These are phyloP conservation scores for Amblyteles armatorius DNA, from an alignment of 2,888 invertebrate genomes.

Conservation along the genomic window DNA sequence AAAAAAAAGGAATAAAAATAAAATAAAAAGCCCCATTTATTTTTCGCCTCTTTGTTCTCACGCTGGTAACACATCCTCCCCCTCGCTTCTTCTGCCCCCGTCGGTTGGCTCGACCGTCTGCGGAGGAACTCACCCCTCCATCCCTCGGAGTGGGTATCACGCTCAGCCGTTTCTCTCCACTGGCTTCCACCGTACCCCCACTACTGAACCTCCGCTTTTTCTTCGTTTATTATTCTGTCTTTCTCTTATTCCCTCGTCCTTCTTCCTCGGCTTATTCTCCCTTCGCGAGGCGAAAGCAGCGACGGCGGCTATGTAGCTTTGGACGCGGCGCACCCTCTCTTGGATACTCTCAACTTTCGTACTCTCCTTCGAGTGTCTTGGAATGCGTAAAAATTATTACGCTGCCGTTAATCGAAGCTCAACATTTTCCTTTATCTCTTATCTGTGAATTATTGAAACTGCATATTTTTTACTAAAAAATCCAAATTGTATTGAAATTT, in stretches of 20 bases:
- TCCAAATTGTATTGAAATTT: neutral
- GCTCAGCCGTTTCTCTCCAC: constrained; percentile 59
- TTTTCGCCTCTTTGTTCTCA: constrained; percentile 79
- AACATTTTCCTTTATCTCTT: neutral
- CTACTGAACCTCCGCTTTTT: neutral
- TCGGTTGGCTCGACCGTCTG: constrained; percentile 39
- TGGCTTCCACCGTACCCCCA: constrained; percentile 27
- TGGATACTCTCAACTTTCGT: constrained; percentile 36
- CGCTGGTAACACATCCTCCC: constrained; percentile 69
- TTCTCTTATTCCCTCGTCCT: constrained; percentile 52
- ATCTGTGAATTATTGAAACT: neutral
- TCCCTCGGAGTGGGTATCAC: constrained; percentile 36
- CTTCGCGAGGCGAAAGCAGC: constrained; percentile 49
- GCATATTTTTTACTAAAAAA: neutral
- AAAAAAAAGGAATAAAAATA: constrained; percentile 25
- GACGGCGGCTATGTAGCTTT: neutral
- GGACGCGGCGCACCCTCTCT: constrained; percentile 33
- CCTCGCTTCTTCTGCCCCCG: constrained; percentile 52
- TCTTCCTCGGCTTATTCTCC: constrained; percentile 55
- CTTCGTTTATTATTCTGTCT: constrained; percentile 53
- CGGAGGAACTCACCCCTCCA: constrained; percentile 58
- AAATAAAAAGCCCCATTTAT: constrained; percentile 75
- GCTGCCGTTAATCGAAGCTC: neutral
- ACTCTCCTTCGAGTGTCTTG: constrained; percentile 24
- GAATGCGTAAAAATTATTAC: constrained; percentile 6